Percentiles rank a stretch among this genome's conserved stretches.
Conservation (phyloP, 2,888 invertebrate genomes). For the Drosophila kanekoi region DNA sequence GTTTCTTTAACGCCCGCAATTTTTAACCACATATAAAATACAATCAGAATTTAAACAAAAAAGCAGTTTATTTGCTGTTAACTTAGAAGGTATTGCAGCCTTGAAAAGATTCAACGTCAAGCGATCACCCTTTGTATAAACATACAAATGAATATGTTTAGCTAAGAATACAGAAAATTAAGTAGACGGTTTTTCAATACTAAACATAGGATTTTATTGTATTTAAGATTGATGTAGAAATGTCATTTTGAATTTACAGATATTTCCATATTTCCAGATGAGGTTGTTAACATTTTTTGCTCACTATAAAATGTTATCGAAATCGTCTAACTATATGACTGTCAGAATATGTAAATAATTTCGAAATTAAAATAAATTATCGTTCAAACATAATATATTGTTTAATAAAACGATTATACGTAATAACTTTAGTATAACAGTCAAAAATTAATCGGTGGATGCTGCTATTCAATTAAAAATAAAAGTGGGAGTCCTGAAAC, state of each 20-base stretch:
- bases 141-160: neutral
- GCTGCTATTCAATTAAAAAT: too few relatives aligned
- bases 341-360: slow-evolving; percentile 17
- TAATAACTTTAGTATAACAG: too few relatives aligned
- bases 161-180: neutral
- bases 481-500: too few relatives aligned
- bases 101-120: neutral
- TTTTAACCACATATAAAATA: too few relatives aligned
- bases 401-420: neutral
- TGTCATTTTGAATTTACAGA: slow-evolving; percentile 13
- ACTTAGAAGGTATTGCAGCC: too few relatives aligned
- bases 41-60: too few relatives aligned
- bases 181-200: slow-evolving; percentile 8
- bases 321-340: slow-evolving; percentile 22
- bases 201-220: slow-evolving; percentile 4
- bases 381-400: slow-evolving; percentile 30
- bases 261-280: slow-evolving; percentile 16
- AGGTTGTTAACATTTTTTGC: slow-evolving; percentile 71
- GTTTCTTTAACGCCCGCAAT: too few relatives aligned
- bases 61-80: too few relatives aligned
- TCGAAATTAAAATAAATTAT: slow-evolving; percentile 48
- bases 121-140: neutral
- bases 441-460: too few relatives aligned
- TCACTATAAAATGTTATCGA: slow-evolving; percentile 71
- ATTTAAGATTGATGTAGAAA: slow-evolving; percentile 1